Conservation (phyloP, 2,113 vertebrate species). For the Jaculus jaculus region DNA sequence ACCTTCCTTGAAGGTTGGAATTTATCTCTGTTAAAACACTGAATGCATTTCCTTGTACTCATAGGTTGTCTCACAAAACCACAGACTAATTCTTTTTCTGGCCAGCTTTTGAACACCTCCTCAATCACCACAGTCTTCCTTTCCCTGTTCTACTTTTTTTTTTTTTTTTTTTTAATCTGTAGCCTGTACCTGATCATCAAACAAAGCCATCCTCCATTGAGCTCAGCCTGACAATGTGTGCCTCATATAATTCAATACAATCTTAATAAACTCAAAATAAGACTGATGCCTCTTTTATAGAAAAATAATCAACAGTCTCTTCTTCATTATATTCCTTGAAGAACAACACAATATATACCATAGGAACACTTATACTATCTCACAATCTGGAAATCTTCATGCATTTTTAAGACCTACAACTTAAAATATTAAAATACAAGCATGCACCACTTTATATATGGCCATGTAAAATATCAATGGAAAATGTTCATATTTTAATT, state of each 20-base stretch:
- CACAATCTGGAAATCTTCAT: neutral
- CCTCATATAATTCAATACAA: neutral
- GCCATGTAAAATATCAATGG: neutral
- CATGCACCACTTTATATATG: neutral
- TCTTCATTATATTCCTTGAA: neutral
- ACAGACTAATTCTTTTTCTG: neutral
- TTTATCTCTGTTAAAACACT: neutral
- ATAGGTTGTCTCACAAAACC: neutral
- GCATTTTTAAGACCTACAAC: neutral
- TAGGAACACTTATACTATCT: neutral
- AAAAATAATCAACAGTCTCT: conserved; percentile 1
- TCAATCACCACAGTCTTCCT: neutral
- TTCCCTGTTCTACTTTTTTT: neutral
- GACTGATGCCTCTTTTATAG: neutral
- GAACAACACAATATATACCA: neutral
- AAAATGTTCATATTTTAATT: neutral
- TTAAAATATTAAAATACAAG: conserved; percentile 17
- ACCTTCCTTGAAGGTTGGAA: neutral
- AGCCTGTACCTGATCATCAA: neutral
- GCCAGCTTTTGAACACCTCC: neutral
- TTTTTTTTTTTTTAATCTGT: too few species aligned
- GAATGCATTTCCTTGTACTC: neutral
- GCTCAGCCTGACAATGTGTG: neutral
- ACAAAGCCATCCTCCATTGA: neutral
- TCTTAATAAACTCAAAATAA: conserved; percentile 35